Percentiles rank a stretch among this genome's conserved stretches.
Conservation (phyloP, 2,113 vertebrate genomes). For the Astur gentilis region DNA sequence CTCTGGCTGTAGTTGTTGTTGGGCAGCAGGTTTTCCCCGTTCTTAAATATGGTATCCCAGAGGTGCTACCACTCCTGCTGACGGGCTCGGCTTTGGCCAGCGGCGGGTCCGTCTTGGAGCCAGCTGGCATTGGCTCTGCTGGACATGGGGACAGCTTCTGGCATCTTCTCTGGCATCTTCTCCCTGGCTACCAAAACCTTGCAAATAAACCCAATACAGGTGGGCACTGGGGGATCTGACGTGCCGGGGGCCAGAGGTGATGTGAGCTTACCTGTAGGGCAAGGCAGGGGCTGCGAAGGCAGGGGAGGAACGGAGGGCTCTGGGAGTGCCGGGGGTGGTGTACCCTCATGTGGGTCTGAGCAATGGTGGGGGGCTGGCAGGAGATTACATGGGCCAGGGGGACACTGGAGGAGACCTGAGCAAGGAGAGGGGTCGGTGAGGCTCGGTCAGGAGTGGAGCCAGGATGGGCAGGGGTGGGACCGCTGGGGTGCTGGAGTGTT, state of each 20-base stretch:
- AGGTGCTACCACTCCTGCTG: rapidly evolving
- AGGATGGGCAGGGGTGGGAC: not conserved
- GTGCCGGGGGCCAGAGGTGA: not conserved
- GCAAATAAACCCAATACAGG: not conserved
- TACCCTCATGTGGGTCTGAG: not conserved
- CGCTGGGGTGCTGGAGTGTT: too few species aligned
- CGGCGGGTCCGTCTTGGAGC: not conserved
- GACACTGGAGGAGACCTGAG: not conserved
- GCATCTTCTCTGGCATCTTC: not conserved
- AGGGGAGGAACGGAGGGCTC: not conserved
- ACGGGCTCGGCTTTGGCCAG: not conserved
- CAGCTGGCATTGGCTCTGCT: not conserved
- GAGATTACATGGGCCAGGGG: not conserved
- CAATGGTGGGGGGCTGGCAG: not conserved
- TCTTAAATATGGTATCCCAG: not conserved
- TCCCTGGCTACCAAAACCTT: not conserved
- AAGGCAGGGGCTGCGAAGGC: not conserved
- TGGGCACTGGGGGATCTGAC: not conserved
- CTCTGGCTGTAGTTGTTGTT: not conserved
- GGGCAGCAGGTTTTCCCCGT: not conserved
- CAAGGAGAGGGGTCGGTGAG: not conserved
- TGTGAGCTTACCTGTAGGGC: not conserved
- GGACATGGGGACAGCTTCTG: not conserved
- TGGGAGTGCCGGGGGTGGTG: rapidly evolving
- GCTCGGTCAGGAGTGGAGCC: not conserved